Percentiles rank a stretch among this genome's conserved stretches.
These are phyloP conservation scores for Dolichoris vasculosae DNA, from an alignment of 1,140 invertebrate species.

Conservation along the genomic window DNA sequence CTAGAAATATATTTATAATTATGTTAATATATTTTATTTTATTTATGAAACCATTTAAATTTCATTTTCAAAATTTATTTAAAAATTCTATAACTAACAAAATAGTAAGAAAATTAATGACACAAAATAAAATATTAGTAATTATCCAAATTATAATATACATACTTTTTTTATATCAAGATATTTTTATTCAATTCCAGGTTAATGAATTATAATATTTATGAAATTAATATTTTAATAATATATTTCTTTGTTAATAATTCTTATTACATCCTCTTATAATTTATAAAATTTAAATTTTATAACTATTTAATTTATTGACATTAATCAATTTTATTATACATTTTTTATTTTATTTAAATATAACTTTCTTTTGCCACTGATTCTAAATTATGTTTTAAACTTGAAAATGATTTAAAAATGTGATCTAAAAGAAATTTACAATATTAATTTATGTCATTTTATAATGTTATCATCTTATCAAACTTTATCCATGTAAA, in stretches of 20 bases:
- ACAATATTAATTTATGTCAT: constrained; percentile 36
- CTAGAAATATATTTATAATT: constrained; percentile 47
- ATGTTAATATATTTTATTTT: constrained; percentile 54
- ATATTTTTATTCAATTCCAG: constrained; percentile 57
- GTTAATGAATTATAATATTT: constrained; percentile 37
- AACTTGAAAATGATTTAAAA: constrained; percentile 47
- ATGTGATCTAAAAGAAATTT: constrained; percentile 58
- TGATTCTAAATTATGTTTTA: neutral
- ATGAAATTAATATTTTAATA: constrained; percentile 16
- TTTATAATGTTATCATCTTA: constrained; percentile 24
- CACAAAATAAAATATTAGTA: constrained; percentile 3
- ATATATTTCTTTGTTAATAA: too few relatives aligned
- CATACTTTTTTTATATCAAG: constrained; percentile 60
- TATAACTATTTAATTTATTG: neutral
- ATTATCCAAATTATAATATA: constrained; percentile 46
- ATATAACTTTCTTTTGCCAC: neutral
- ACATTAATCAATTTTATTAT: constrained; percentile 3
- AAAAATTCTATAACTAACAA: constrained; percentile 53
- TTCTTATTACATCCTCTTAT: constrained; percentile 63
- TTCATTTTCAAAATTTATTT: constrained; percentile 49
- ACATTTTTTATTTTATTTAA: constrained; percentile 32
- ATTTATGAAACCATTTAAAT: constrained; percentile 46
- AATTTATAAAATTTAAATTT: constrained; percentile 55
- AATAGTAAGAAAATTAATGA: constrained; percentile 22
- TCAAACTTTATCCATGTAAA: neutral